Conservation (phyloP, 2,888 invertebrate species). For the Pyralis farinalis region DNA sequence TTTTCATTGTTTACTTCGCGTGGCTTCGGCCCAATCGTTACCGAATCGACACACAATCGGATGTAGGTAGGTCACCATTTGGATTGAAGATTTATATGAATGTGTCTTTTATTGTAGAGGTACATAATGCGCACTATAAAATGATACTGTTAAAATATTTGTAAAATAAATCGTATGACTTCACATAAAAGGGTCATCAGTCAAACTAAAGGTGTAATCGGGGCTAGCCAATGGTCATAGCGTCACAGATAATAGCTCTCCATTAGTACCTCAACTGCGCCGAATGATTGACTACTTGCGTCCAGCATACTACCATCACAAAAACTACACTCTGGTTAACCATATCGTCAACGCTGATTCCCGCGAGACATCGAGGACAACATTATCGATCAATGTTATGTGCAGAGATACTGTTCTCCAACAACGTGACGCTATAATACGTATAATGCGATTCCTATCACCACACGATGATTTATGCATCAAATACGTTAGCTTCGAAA, state of each 20-base stretch:
- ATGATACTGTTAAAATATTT: background rate
- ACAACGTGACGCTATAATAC: no score
- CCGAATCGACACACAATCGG: slow-evolving; percentile 33
- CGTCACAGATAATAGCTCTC: background rate
- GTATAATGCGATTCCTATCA: no score
- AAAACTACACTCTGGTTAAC: background rate
- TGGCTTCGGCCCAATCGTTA: slow-evolving; percentile 39
- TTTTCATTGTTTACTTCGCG: slow-evolving; percentile 48
- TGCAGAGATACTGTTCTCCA: no score
- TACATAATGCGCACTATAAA: background rate
- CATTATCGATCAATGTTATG: background rate
- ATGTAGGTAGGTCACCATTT: slow-evolving; percentile 39
- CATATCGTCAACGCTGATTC: background rate
- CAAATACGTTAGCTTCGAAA: no score
- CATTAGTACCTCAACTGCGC: background rate
- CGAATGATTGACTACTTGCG: background rate
- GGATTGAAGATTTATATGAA: slow-evolving; percentile 25
- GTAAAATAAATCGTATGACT: no score
- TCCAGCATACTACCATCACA: background rate
- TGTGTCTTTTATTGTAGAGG: background rate
- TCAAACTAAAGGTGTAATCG: slow-evolving; percentile 17
- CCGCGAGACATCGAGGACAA: background rate
- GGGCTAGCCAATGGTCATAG: slow-evolving; percentile 19
- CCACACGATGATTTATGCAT: no score
- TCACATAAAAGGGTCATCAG: slow-evolving; percentile 5